Conservation (phyloP, 2,888 invertebrate genomes). For the Leptinotarsa juncta region DNA sequence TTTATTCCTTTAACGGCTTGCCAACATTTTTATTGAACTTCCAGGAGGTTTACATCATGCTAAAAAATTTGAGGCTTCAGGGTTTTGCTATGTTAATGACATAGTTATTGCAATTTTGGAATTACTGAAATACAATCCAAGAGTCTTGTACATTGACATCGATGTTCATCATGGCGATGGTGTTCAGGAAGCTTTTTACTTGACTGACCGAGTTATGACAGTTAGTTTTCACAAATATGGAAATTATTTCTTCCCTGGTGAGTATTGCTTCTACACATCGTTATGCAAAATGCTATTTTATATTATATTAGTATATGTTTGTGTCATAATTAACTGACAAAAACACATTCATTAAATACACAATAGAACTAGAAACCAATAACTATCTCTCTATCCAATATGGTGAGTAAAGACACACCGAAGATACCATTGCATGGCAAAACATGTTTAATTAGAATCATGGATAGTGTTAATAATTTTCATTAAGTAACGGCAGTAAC, state of each 20-base stretch:
- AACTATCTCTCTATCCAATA: no score
- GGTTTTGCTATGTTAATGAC: conserved; percentile 99
- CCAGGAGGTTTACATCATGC: conserved; percentile 95
- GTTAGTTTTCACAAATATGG: conserved; percentile 99
- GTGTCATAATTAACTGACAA: no score
- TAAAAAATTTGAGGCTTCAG: conserved; percentile 98
- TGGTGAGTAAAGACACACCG: no score
- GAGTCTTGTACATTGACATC: conserved; percentile 98
- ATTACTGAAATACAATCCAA: conserved; percentile 90
- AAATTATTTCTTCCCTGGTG: conserved; percentile 95
- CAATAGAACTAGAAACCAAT: no score
- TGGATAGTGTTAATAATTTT: no score
- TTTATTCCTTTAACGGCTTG: background rate
- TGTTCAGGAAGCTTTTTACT: conserved; percentile 97
- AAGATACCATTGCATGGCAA: no score
- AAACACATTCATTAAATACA: no score
- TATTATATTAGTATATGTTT: no score
- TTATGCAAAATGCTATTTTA: no score
- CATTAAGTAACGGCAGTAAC: no score
- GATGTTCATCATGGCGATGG: conserved; percentile 98
- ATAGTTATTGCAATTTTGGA: conserved; percentile 98
- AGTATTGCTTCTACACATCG: conserved; percentile 19
- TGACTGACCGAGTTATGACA: conserved; percentile 98
- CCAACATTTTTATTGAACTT: background rate
- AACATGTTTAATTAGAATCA: no score